These are phyloP conservation scores for Rotaria sp. DNA, from an alignment of 2,888 invertebrate genomes.

Conservation along the genomic window DNA sequence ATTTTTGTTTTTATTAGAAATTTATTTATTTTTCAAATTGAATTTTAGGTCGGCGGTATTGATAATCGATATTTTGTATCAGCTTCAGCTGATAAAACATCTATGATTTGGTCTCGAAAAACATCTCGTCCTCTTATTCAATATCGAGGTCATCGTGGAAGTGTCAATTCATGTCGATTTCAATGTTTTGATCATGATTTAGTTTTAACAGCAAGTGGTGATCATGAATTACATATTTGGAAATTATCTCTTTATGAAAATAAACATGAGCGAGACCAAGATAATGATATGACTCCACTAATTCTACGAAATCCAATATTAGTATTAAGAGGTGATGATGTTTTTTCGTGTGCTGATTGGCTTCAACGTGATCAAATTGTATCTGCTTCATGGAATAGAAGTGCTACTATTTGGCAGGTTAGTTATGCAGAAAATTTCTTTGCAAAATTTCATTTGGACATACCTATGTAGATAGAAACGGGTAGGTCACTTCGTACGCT, in stretches of 20 bases:
- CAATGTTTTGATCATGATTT: slow-evolving; percentile 69
- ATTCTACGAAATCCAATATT: slow-evolving; percentile 51
- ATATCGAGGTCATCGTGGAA: slow-evolving; percentile 85
- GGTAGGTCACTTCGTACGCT: slow-evolving; percentile 42
- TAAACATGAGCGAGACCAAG: slow-evolving; percentile 63
- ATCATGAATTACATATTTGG: slow-evolving; percentile 90
- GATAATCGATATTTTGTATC: slow-evolving; percentile 57
- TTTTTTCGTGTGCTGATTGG: slow-evolving; percentile 94
- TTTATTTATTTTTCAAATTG: slow-evolving; percentile 63
- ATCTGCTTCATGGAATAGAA: slow-evolving; percentile 95
- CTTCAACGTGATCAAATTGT: slow-evolving; percentile 67
- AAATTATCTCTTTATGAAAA: slow-evolving; percentile 56
- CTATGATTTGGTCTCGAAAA: slow-evolving; percentile 39
- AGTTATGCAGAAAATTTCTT: too few relatives aligned
- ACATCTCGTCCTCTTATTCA: slow-evolving; percentile 68
- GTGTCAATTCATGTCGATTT: slow-evolving; percentile 91
- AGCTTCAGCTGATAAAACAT: slow-evolving; percentile 73
- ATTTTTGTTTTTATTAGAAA: neutral
- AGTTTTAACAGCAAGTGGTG: slow-evolving; percentile 78
- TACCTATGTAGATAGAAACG: slow-evolving; percentile 28
- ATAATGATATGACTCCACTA: slow-evolving; percentile 47
- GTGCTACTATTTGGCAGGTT: slow-evolving; percentile 85
- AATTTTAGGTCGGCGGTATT: too few relatives aligned
- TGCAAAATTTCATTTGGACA: slow-evolving; percentile 30
- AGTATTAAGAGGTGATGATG: slow-evolving; percentile 61